Conservation (phyloP, 2,888 invertebrate genomes). For the Cybosia mesomella region DNA sequence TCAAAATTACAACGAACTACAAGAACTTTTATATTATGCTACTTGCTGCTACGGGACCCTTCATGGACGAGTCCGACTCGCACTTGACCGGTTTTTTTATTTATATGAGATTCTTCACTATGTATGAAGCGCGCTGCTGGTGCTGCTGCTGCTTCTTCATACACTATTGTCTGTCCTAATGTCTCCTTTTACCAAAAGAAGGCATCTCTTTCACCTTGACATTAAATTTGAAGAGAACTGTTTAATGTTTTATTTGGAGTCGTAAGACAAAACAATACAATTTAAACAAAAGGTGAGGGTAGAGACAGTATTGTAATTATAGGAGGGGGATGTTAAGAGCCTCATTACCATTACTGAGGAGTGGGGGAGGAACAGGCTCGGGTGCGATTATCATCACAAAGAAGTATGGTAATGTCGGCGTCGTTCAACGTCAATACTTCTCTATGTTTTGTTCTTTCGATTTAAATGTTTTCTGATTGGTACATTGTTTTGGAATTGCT, state of each 20-base stretch:
- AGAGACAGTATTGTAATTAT: slow-evolving; percentile 54
- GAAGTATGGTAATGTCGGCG: slow-evolving; percentile 35
- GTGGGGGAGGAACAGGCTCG: slow-evolving; percentile 10
- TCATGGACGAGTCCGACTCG: too few species aligned
- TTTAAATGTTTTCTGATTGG: slow-evolving; percentile 17
- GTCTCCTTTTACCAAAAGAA: background rate
- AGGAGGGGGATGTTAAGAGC: slow-evolving; percentile 41
- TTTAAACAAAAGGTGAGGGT: slow-evolving; percentile 24
- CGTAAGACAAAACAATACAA: slow-evolving; percentile 18
- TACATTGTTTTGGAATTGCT: slow-evolving; percentile 11
- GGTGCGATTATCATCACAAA: slow-evolving; percentile 43
- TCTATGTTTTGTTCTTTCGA: slow-evolving; percentile 16
- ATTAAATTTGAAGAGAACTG: background rate
- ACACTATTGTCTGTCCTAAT: background rate
- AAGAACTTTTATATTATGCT: too few species aligned
- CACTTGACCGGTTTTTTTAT: too few species aligned
- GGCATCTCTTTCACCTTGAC: background rate
- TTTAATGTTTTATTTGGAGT: slow-evolving; percentile 1
- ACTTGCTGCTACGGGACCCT: too few species aligned
- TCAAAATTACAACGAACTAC: too few species aligned
- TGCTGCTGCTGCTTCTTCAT: background rate
- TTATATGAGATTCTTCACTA: too few species aligned
- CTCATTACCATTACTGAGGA: slow-evolving; percentile 53
- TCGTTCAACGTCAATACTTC: slow-evolving; percentile 6
- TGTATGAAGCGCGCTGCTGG: too few species aligned